Base-by-base conservation (phyloP, 1,140 invertebrate genomes). In the Aethina tumida region DNA sequence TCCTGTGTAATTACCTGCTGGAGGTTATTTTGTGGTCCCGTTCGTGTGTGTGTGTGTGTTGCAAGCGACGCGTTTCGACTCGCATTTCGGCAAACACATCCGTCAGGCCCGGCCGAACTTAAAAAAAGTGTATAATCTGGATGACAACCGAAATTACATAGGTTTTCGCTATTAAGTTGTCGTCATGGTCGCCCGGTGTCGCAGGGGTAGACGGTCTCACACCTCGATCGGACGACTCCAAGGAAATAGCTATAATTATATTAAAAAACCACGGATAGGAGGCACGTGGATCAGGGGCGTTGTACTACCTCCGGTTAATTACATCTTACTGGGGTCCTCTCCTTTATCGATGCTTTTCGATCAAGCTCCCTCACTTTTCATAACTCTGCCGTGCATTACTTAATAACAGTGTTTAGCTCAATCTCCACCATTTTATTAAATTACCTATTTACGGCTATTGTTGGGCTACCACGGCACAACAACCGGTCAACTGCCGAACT, bases 221-320 rank as follows among this genome's bases (percentile, higher is more conserved):
- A 49, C 47, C 47, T 49, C 41, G 32, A 40, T 16, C 26, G 19
- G 27, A 32, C 5, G 18, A 28, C 34, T 32, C 37, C 39, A 41
- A 41, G 39, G 45, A 47, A 55, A 53, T 49, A 49, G 43, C 50
- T 53, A 55, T 55, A 55, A 55, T 55, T 55, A 55, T 51, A 36
- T 43, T 50, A 45, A 55, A 48, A 55, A 47, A 41, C 40, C 41
- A 50, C 47, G 53, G 53, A 55, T 51, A 53, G 51, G 38, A 30
- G 54, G 53, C 56, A 56, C 55, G 56, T 55, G 52, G 47, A 42
- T 39, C 50, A 52, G 45, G 41, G 56, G 54, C 47, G 53, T 44
- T 41, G 24, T 37, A 13, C 42, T 35, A 50, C 50, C 47, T 49
- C 56, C 34, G 50, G 51, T 49, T 56, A 58, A 58, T 58, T 53